phyloP scores from a whole-genome alignment of 2,888 invertebrate species.

The Odontocerum albicorne region DNA sequence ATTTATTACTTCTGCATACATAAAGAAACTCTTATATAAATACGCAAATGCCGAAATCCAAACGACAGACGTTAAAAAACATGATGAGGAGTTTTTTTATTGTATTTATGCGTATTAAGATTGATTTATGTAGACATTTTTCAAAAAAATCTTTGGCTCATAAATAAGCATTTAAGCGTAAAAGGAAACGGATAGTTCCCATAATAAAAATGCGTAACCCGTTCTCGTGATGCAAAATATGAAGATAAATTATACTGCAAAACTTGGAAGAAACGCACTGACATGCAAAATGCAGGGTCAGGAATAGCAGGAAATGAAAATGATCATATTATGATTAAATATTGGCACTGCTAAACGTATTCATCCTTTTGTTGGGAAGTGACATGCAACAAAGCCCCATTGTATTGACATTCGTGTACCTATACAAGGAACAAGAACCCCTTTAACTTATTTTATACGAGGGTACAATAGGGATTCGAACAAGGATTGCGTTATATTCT shows the following conservation, averaged over 20 bases:
- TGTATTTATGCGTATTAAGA: not conserved
- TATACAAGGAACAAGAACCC: slow-evolving; percentile 21
- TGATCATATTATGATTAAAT: slow-evolving; percentile 28
- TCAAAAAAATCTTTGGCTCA: not conserved
- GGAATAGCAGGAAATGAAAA: slow-evolving; percentile 12
- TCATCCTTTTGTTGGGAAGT: slow-evolving; percentile 31
- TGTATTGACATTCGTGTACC: slow-evolving; percentile 4
- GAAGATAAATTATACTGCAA: slow-evolving; percentile 15
- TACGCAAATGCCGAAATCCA: too few species aligned
- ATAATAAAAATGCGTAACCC: slow-evolving; percentile 29
- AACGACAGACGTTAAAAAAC: too few species aligned
- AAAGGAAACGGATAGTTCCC: slow-evolving; percentile 26
- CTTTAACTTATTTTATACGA: slow-evolving; percentile 14
- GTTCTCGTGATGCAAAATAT: slow-evolving; percentile 19
- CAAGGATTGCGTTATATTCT: slow-evolving; percentile 17
- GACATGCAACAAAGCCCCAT: slow-evolving; percentile 26
- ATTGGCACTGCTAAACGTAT: slow-evolving; percentile 26
- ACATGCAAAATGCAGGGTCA: not conserved
- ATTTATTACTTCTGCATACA: too few species aligned
- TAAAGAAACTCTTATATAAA: too few species aligned
- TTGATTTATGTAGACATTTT: slow-evolving; percentile 14
- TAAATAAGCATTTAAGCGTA: slow-evolving; percentile 25
- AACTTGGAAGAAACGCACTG: not conserved
- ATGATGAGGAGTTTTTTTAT: too few species aligned
- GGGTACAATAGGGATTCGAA: slow-evolving; percentile 1